Percentiles rank a stretch among this genome's conserved stretches.
phyloP scores from a whole-genome alignment of 2,797 vertebrate genomes.

The Apogon hyalosoma region DNA sequence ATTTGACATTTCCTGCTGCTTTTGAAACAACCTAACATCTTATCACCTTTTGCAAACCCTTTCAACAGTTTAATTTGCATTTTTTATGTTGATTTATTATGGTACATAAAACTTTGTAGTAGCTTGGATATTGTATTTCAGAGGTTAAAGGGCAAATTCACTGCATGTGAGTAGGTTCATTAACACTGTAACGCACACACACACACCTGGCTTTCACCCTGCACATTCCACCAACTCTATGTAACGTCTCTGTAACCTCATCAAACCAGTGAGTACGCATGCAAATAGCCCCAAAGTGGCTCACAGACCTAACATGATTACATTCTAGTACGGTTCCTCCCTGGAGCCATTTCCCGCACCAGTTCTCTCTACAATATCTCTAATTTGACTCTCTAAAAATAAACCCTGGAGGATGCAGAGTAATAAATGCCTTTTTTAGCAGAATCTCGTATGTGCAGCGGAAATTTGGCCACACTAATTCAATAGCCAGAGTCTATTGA shows the following conservation, averaged over 20 bases:
- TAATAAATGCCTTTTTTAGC: constrained; percentile 56
- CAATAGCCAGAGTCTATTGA: constrained; percentile 60
- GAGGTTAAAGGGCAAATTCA: constrained; percentile 54
- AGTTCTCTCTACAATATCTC: constrained; percentile 62
- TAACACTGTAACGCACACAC: constrained; percentile 24
- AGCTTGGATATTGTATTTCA: constrained; percentile 36
- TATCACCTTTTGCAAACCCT: not conserved
- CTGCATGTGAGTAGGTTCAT: constrained; percentile 61
- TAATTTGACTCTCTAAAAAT: constrained; percentile 76
- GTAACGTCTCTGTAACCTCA: constrained; percentile 73
- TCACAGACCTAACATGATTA: constrained; percentile 70
- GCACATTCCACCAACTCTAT: constrained; percentile 69
- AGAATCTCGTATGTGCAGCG: constrained; percentile 38
- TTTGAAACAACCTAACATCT: not conserved
- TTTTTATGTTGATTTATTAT: constrained; percentile 31
- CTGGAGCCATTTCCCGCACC: constrained; percentile 56
- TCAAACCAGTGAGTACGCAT: constrained; percentile 54
- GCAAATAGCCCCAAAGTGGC: constrained; percentile 68
- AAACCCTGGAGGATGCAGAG: constrained; percentile 64
- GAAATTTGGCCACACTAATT: constrained; percentile 68
- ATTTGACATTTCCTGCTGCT: constrained; percentile 17
- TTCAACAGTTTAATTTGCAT: constrained; percentile 6
- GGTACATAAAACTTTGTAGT: constrained; percentile 33
- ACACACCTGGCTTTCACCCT: constrained; percentile 59
- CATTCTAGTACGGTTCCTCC: constrained; percentile 55